Evolutionary conservation across 2,113 vertebrate genomes (phyloP).

Genomic region (Maccullochella peelii): DNA sequence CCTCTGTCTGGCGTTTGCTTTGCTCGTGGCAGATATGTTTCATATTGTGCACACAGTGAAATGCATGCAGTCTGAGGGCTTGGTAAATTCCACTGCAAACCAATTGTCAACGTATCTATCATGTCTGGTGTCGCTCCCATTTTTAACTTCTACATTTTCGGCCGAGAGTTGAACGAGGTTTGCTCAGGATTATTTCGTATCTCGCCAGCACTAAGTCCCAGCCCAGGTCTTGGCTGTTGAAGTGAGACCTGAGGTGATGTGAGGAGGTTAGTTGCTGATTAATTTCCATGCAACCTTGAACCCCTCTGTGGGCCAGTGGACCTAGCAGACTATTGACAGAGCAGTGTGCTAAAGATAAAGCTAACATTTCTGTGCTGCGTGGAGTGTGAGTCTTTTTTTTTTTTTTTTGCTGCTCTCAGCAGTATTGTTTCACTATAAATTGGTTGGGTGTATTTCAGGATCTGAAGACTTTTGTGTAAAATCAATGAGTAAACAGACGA

Average conservation of each 20-base stretch:
- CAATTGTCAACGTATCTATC: constrained; percentile 55
- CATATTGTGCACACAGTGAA: constrained; percentile 37
- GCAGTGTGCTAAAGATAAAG: constrained; percentile 83
- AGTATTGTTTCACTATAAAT: constrained; percentile 66
- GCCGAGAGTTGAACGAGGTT: constrained; percentile 26
- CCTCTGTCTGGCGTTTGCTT: constrained; percentile 54
- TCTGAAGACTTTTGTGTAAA: constrained; percentile 35
- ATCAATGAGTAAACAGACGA: constrained; percentile 47
- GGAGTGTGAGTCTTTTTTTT: constrained; percentile 44
- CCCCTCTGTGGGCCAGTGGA: constrained; percentile 82
- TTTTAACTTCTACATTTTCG: constrained; percentile 47
- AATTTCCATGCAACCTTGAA: constrained; percentile 84
- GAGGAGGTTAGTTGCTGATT: constrained; percentile 81
- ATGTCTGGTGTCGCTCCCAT: constrained; percentile 49
- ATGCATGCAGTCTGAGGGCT: constrained; percentile 25
- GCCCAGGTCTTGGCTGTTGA: constrained; percentile 28
- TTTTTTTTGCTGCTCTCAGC: constrained; percentile 71
- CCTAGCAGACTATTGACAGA: constrained; percentile 85
- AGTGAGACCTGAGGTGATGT: constrained; percentile 61
- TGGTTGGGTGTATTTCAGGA: constrained; percentile 38
- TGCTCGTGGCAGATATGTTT: constrained; percentile 53
- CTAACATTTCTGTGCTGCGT: constrained; percentile 67
- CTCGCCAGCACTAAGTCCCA: constrained; percentile 4
- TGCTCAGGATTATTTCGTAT: constrained; percentile 28
- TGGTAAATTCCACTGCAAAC: constrained; percentile 61